Conservation (phyloP, 1,140 invertebrate species). For the Holotrichia oblita region DNA sequence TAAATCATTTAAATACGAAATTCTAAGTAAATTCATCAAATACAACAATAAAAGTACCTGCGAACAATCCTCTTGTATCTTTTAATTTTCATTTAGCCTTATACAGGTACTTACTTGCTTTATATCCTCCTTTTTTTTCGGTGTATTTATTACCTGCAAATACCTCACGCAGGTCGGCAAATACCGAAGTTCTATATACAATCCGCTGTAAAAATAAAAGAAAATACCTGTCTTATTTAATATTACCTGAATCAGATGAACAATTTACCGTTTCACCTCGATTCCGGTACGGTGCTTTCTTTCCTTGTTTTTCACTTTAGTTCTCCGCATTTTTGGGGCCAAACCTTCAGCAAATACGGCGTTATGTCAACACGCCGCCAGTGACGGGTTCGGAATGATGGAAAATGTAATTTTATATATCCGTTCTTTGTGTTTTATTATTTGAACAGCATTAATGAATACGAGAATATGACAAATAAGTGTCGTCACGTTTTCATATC, state of each 20-base stretch:
- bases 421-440: conserved; percentile 25
- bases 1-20: not conserved
- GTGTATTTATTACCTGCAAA: conserved; percentile 22
- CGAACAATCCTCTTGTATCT: not conserved
- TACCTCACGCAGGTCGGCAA: not conserved
- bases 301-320: conserved; percentile 2
- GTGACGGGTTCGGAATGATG: not conserved
- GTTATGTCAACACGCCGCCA: conserved; percentile 4
- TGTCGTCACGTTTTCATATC: conserved; percentile 8
- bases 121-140: not conserved
- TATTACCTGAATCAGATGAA: conserved; percentile 34
- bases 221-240: conserved; percentile 33
- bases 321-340: conserved; percentile 1
- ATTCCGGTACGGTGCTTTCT: conserved; percentile 18
- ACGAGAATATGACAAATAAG: not conserved
- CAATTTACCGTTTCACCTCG: conserved; percentile 19
- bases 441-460: conserved; percentile 23
- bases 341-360: conserved; percentile 17
- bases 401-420: conserved; percentile 33
- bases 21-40: conserved; percentile 18
- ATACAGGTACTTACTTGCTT: not conserved
- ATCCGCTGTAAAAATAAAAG: conserved; percentile 28
- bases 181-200: conserved; percentile 1
- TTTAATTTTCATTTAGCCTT: not conserved
- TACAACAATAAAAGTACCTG: conserved; percentile 1